phyloP scores from a whole-genome alignment of 37 sponge, comb jelly and placozoan species.

The Crambe crambe region DNA sequence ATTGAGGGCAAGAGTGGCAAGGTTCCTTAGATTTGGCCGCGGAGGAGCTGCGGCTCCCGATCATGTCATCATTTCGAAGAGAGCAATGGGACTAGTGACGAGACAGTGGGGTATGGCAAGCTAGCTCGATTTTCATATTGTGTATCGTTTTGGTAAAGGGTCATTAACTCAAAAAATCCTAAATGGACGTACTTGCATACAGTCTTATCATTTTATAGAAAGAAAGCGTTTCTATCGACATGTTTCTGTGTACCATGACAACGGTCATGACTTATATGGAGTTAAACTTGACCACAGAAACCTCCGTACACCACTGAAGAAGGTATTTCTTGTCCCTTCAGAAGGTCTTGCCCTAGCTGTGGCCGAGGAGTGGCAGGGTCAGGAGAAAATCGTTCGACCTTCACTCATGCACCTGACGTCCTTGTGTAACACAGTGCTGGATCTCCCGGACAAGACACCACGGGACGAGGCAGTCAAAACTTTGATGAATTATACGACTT shows the following conservation, averaged over 20 bases:
- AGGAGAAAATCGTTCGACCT: constrained; percentile 50
- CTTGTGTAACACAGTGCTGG: constrained; percentile 80
- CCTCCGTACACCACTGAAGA: constrained; percentile 66
- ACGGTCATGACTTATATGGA: constrained; percentile 39
- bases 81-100: constrained; percentile 41
- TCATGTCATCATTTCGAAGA: background rate
- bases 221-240: constrained; percentile 75
- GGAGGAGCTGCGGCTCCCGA: too few relatives aligned
- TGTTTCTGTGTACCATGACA: constrained; percentile 41
- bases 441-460: constrained; percentile 24
- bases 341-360: constrained; percentile 76
- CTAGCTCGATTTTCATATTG: too few relatives aligned
- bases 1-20: too few relatives aligned
- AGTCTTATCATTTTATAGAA: constrained; percentile 49
- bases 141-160: too few relatives aligned
- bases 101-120: constrained; percentile 33
- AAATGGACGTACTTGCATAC: too few relatives aligned
- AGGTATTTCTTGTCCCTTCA: constrained; percentile 54
- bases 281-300: constrained; percentile 55
- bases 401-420: constrained; percentile 80
- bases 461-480: background rate
- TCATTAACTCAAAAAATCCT: too few relatives aligned
- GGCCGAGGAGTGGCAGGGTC: constrained; percentile 77
- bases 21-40: too few relatives aligned
- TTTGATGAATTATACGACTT: constrained; percentile 18